Percentiles rank a stretch among this genome's conserved stretches.
These are phyloP conservation scores for Pandemis corylana DNA, from an alignment of 2,888 invertebrate genomes.

Conservation along the genomic window DNA sequence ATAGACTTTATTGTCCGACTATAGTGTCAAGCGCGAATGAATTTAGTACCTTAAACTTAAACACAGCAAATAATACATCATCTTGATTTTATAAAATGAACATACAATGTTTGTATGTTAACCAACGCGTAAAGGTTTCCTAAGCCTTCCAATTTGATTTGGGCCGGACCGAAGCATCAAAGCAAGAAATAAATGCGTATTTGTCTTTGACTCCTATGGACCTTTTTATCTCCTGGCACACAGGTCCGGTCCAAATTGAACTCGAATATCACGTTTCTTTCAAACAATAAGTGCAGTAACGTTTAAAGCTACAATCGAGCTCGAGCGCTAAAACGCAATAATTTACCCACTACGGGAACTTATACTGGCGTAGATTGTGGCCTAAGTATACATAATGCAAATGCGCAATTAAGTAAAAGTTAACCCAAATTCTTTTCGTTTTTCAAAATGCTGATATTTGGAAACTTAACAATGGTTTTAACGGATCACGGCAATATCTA, in stretches of 20 bases:
- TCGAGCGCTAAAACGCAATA: background rate
- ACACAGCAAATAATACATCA: constrained; percentile 1
- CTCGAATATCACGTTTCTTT: background rate
- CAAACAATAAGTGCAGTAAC: background rate
- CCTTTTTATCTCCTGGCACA: background rate
- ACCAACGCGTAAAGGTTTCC: background rate
- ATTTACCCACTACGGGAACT: background rate
- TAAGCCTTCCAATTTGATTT: background rate
- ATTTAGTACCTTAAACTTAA: background rate
- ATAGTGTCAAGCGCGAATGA: background rate
- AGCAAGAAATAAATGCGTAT: background rate
- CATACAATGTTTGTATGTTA: background rate
- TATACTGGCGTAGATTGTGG: background rate
- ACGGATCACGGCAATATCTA: background rate
- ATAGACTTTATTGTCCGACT: too few species aligned
- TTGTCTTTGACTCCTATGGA: background rate
- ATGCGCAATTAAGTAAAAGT: too few species aligned
- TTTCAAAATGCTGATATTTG: background rate
- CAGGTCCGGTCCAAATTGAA: background rate
- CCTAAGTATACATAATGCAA: too few species aligned
- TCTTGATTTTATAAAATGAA: background rate
- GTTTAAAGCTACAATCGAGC: background rate
- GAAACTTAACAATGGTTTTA: background rate
- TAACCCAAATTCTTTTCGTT: background rate
- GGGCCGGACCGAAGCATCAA: background rate